Evolutionary conservation across 2,888 invertebrate genomes (phyloP).

Genomic region (Strigamia crassipes): DNA sequence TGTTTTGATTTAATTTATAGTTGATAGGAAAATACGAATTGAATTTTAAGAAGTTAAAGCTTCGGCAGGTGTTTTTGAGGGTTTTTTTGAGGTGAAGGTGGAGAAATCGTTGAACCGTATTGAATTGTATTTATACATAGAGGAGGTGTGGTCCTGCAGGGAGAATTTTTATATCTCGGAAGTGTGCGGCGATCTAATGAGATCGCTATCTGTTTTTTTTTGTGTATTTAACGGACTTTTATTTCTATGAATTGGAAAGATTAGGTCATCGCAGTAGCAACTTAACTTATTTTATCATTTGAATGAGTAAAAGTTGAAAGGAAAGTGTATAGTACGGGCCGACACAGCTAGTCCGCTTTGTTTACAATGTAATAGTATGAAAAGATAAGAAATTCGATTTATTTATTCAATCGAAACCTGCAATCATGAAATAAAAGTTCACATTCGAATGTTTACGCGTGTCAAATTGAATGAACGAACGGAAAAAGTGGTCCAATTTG

Average conservation of each 20-base stretch:
- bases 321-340: neutral
- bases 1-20: too few species aligned
- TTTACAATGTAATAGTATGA: neutral
- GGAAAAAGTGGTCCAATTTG: neutral
- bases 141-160: neutral
- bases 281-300: neutral
- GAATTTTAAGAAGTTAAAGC: too few species aligned
- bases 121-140: neutral
- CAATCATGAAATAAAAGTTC: neutral
- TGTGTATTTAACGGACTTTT: neutral
- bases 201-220: neutral
- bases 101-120: neutral
- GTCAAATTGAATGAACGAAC: neutral
- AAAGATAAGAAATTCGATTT: neutral
- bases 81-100: neutral
- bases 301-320: neutral
- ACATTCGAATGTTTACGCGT: neutral
- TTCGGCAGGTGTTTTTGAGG: neutral
- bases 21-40: too few species aligned
- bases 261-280: neutral
- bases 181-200: neutral
- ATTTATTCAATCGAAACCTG: neutral
- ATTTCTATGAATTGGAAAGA: neutral
- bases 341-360: neutral
- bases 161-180: neutral